Percentiles rank a stretch among this genome's conserved stretches.
These are phyloP conservation scores for Enteromius anoplus DNA, from an alignment of 2,797 vertebrate genomes.

Conservation along the genomic window DNA sequence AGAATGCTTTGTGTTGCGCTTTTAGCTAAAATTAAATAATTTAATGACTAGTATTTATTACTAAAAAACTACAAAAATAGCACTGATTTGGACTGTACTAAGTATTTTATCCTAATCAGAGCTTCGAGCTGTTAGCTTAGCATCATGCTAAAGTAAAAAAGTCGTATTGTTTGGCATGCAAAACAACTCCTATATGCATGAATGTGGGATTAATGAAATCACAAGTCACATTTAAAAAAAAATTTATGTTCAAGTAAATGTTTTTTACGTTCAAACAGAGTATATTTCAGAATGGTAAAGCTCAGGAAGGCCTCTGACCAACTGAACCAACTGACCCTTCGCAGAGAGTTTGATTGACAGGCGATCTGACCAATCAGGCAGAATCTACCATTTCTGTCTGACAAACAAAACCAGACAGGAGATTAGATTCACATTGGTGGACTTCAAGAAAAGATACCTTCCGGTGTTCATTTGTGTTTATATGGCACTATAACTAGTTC, in stretches of 20 bases:
- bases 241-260: no score
- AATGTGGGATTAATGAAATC: background rate
- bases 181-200: background rate
- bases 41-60: background rate
- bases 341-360: background rate
- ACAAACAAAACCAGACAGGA: background rate
- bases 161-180: background rate
- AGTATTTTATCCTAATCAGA: background rate
- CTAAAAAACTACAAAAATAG: background rate
- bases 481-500: background rate
- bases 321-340: background rate
- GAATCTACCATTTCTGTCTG: background rate
- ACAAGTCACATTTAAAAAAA: background rate
- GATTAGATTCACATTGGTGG: no score
- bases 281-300: background rate
- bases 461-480: background rate
- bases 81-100: background rate
- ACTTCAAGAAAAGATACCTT: background rate
- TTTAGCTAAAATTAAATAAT: background rate
- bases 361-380: background rate
- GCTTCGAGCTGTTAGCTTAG: background rate
- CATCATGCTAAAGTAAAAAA: background rate
- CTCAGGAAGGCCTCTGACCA: background rate
- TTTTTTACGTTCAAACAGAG: background rate
- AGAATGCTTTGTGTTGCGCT: background rate